Base-by-base conservation (phyloP, 2,888 invertebrate genomes). In the Trichacis sp. region DNA sequence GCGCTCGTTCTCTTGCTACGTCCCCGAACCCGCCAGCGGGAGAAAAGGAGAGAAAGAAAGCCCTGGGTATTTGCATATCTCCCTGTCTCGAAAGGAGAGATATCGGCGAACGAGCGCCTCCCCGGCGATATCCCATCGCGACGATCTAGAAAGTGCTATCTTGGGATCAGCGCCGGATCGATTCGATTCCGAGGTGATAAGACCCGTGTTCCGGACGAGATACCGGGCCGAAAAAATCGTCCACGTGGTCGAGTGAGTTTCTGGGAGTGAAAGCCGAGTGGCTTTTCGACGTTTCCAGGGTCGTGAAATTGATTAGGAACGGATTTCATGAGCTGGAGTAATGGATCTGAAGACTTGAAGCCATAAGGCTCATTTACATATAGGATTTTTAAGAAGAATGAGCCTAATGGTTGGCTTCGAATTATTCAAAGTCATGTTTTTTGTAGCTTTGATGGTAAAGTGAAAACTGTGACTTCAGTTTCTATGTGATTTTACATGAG, bases 101-200 rank as follows among this genome's bases (percentile, higher is more conserved):
- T 77, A 77, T 70, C 70, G 68, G 66, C 65, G 68, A 75, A 73
- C 77, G 74, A 78, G 77, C 75, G 73, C 74, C 74, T 65, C 70
- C 53, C 61, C 53, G 56, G 62, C 59, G 67, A 61, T 71, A 53
- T 43, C 43, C 61, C 59, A 65, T 61, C 63, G 54, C 47, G 53
- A 60, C 63, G 68, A 73, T 71, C 67, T 63, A 49, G 61, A 52
- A 60, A 57, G 64, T 36, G 56, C 58, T 71, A 71, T 74, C 72
- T 72, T 64, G 68, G 65, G 68, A 75, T 75, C 73, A 65, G 61
- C 63, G 58, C 49, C 68, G 65, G 70, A 75, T 77, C 76, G 73
- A 75, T 74, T 71, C 67, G 65, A 68, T 65, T 55, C 62, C 53
- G 9, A 43, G 30, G 53, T 52, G 69, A 69, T 64, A 69, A 67